Evolutionary conservation across 2,113 vertebrate genomes (phyloP).

Genomic region (Hemicordylus capensis): DNA sequence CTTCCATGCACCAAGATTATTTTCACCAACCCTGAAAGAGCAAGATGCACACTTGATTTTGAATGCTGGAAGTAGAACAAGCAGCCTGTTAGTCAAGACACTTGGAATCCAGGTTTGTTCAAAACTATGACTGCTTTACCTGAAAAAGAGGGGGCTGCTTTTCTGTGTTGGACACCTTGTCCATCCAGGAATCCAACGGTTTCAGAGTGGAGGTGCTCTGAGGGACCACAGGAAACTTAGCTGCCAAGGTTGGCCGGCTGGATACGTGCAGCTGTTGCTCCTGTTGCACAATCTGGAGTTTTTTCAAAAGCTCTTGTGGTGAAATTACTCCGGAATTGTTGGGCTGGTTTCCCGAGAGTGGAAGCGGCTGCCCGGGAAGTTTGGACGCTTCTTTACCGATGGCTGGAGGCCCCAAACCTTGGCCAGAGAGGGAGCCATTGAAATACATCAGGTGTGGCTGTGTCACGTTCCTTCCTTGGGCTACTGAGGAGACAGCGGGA

Average conservation of each 20-base stretch:
- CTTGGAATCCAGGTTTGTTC: neutral
- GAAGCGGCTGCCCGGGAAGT: slow-evolving; percentile 41
- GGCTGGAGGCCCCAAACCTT: slow-evolving; percentile 46
- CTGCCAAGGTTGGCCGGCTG: slow-evolving; percentile 80
- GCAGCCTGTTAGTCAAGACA: neutral
- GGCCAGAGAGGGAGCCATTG: slow-evolving; percentile 62
- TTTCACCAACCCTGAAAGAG: neutral
- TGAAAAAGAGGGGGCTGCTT: slow-evolving; percentile 79
- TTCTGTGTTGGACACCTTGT: slow-evolving; percentile 62
- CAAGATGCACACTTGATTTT: neutral
- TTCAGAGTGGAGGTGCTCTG: slow-evolving; percentile 54
- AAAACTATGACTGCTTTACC: slow-evolving; percentile 68
- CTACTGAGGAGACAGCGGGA: slow-evolving; percentile 27
- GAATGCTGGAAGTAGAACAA: neutral
- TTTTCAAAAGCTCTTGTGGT: slow-evolving; percentile 88
- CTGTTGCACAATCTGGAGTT: slow-evolving; percentile 88
- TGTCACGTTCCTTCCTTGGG: neutral
- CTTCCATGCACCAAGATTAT: neutral
- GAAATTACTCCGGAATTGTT: slow-evolving; percentile 77
- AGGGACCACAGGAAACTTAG: slow-evolving; percentile 79
- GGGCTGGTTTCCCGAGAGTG: slow-evolving; percentile 59
- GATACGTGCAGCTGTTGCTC: slow-evolving; percentile 79
- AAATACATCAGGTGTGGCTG: slow-evolving; percentile 74
- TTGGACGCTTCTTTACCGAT: slow-evolving; percentile 60
- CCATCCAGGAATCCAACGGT: slow-evolving; percentile 71